Evolutionary conservation across 2,797 vertebrate species (phyloP), one percentile per base, ranked within the genome.

Genomic region (Bovichtus diacanthus): DNA sequence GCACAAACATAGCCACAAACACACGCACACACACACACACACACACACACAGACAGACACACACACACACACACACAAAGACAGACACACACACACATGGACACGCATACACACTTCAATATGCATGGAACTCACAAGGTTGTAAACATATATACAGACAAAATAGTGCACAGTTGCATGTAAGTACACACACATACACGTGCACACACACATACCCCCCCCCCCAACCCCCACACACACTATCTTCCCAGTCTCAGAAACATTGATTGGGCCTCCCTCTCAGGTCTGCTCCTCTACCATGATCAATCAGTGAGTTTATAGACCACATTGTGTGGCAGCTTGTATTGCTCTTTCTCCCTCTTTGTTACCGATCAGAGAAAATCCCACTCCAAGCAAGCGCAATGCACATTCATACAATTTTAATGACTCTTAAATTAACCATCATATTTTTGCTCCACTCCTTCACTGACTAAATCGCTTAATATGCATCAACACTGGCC

Each of bases 351-450:
- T 93, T 93, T 71, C 74, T 83, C 90, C 90, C 51, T 66, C 88
- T 90, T 86, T 81, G 81, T 88, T 39, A 94, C 93, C 89, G 94
- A 96, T 95, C 87, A 93, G 88, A 93, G 89, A 90, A 93, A 92
- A 93, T 90, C 93, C 93, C 93, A 93, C 94, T 96, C 93, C 93
- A 95, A 92, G 96, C 94, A 95, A 87, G 0, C 91, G 93, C 94
- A 96, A 96, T 94, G 95, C 95, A 92, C 94, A 90, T 95, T 96
- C 95, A 97, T 98, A 92, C 95, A 98, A 96, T 95, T 97, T 98
- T 98, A 97, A 97, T 97, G 93, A 96, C 96, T 96, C 96, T 96
- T 96, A 96, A 94, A 94, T 93, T 92, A 93, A 97, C 95, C 95
- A 95, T 96, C 95, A 95, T 93, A 93, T 95, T 95, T 96, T 95